Base-by-base conservation (phyloP, 2,113 vertebrate genomes). In the Asarcornis scutulata region DNA sequence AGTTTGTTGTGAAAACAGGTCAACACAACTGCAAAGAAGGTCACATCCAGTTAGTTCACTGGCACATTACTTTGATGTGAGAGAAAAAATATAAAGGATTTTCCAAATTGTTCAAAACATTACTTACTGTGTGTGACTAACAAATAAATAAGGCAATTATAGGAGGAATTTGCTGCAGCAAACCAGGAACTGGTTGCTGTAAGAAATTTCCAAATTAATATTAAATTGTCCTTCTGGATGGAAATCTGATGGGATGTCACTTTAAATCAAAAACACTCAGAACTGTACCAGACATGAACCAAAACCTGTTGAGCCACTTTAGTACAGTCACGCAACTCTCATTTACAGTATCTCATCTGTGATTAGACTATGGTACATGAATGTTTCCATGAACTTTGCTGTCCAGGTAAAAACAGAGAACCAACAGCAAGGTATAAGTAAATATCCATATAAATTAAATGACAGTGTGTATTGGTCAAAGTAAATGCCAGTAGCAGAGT, bases 231-330 rank as follows among this genome's bases (percentile, higher is more conserved):
- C 42, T 91, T 48, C 48, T 72, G 34, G 66, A 68, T 72, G 38
- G 34, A 82, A 93, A 92, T 88, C 46, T 89, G 83, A 68, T 83
- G 53, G 36, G 68, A 75, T 86, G 77, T 92, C 64, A 63, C 77
- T 1, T 2, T 93, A 93, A 97, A 86, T 79, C 73, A 83, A 42
- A 79, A 81, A 20, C 26, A 59, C 42, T 75, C 38, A 63, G 36
- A 69, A 68, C 42, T 71, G 7, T 78, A 78, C 42, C 38, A 84
- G 56, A 86, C 62, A 78, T 8, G 8, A 83, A 91, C 73, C 25
- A 71, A 94, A 96, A 95, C 96, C 91, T 92, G 92, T 67, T 64
- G 34, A 84, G 88, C 77, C 38, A 68, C 88, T 83, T 64, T 22
- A 32, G 68, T 23, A 36, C 68, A 88, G 86, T 91, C 94, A 96